Conservation (phyloP, 92 coral and sea anemone species). For the Palythoa heliodiscus region DNA sequence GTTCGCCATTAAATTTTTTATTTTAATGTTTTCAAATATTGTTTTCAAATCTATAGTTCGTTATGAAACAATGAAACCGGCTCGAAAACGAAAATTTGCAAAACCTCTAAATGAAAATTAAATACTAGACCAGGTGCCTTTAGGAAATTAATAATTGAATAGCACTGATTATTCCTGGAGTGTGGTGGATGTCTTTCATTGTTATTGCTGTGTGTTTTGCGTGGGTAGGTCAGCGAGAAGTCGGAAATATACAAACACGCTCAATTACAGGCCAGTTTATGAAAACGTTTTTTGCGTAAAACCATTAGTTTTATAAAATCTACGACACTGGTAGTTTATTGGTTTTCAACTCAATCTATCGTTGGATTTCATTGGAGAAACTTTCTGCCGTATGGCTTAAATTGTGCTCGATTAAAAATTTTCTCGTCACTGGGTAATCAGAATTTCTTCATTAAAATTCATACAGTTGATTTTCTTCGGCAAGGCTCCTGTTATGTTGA, state of each 20-base stretch:
- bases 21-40: not conserved
- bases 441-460: not conserved
- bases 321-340: not conserved
- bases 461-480: not conserved
- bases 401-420: not conserved
- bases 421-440: not conserved
- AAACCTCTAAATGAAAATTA: not conserved
- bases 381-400: not conserved
- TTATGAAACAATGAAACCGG: not conserved
- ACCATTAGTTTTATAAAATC: not conserved
- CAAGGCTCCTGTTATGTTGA: not conserved
- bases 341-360: not conserved
- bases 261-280: not conserved
- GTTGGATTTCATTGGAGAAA: not conserved
- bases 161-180: not conserved
- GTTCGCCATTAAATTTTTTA: not conserved
- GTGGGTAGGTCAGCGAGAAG: not conserved
- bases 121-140: not conserved
- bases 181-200: not conserved
- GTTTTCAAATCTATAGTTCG: not conserved
- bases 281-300: not conserved
- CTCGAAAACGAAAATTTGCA: not conserved
- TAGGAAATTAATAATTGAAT: slow-evolving; percentile 2
- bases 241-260: not conserved
- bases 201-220: not conserved